phyloP scores from a whole-genome alignment of 2,888 invertebrate species.

The Mesorhabditis sp. region DNA sequence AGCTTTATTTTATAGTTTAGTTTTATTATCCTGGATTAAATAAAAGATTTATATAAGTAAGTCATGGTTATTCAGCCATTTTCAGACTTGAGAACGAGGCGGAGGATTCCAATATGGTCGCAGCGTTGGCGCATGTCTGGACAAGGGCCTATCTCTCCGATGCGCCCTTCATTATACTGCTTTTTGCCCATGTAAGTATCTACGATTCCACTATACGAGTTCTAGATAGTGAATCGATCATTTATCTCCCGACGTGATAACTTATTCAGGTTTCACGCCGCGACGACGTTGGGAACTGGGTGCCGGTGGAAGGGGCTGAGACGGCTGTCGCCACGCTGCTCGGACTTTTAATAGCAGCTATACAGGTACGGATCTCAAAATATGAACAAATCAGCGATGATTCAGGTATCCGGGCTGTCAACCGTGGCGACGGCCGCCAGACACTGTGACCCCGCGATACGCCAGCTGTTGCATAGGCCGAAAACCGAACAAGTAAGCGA shows the following conservation, averaged over 20 bases:
- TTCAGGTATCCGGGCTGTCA: background rate
- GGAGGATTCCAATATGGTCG: slow-evolving; percentile 1
- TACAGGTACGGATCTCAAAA: background rate
- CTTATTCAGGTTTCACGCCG: background rate
- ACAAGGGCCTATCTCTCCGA: slow-evolving; percentile 2
- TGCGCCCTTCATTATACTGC: background rate
- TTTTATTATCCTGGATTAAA: no score
- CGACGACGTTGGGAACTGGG: background rate
- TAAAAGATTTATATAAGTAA: no score
- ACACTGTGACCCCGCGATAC: background rate
- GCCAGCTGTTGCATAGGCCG: background rate
- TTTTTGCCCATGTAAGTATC: background rate
- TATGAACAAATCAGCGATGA: background rate
- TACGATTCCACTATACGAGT: background rate
- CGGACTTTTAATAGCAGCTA: background rate
- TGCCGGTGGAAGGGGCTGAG: slow-evolving; percentile 5
- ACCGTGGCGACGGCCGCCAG: slow-evolving; percentile 2
- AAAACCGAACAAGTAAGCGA: background rate
- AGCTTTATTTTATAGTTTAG: no score
- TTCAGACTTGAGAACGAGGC: background rate
- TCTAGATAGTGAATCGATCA: background rate
- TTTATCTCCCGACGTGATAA: background rate
- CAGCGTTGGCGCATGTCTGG: background rate
- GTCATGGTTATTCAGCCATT: background rate
- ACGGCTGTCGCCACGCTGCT: background rate